Evolutionary conservation across 2,888 invertebrate species (phyloP).

Genomic region (Andrena flavipes): DNA sequence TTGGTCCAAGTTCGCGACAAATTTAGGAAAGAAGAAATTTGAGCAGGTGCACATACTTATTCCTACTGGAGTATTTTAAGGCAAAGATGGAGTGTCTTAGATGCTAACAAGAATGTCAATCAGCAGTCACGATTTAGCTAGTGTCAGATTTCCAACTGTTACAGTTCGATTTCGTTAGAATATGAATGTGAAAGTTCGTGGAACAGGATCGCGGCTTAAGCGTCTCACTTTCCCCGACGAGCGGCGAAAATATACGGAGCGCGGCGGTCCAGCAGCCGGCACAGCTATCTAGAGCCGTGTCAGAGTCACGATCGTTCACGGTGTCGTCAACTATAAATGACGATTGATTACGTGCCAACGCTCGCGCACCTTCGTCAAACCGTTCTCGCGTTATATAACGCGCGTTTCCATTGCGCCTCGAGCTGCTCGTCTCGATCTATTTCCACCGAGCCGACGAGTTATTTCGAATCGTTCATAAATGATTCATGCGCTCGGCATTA

Average conservation of each 20-base stretch:
- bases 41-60: no score
- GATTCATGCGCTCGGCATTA: constrained; percentile 60
- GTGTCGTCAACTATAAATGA: constrained; percentile 32
- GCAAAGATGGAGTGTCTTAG: no score
- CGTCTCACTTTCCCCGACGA: constrained; percentile 1
- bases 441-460: constrained; percentile 53
- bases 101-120: no score
- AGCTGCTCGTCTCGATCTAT: constrained; percentile 46
- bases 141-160: background rate
- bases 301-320: constrained; percentile 24
- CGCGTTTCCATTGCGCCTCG: constrained; percentile 12
- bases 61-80: no score
- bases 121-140: no score
- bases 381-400: constrained; percentile 41
- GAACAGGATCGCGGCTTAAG: background rate
- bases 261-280: background rate
- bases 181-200: background rate
- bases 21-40: no score
- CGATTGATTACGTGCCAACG: constrained; percentile 42
- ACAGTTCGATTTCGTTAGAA: background rate
- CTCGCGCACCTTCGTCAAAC: constrained; percentile 4
- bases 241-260: background rate
- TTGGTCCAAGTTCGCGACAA: no score
- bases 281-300: background rate
- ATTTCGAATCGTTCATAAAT: constrained; percentile 65